phyloP scores from a whole-genome alignment of 2,888 invertebrate species.

The Ornithoptera priamus region DNA sequence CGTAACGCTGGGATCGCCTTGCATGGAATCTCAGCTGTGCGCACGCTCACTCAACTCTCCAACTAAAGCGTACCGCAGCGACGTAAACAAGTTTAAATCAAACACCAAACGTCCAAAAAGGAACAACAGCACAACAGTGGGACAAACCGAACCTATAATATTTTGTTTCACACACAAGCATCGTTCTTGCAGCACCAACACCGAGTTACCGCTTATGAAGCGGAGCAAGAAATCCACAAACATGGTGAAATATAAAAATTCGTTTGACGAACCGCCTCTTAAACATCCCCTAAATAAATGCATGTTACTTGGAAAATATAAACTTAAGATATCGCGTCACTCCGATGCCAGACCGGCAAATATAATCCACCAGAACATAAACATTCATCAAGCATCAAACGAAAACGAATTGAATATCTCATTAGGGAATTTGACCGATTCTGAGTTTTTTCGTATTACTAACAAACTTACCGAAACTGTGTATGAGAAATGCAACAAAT shows the following conservation, averaged over 20 bases:
- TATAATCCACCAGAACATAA: conserved; percentile 32
- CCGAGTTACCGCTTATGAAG: conserved; percentile 43
- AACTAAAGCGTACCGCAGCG: conserved; percentile 20
- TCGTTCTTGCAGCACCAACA: conserved; percentile 12
- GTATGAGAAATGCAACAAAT: conserved; percentile 43
- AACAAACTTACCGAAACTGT: conserved; percentile 55
- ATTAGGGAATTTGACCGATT: conserved; percentile 43
- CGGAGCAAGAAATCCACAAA: conserved; percentile 66
- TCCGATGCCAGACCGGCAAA: conserved; percentile 19
- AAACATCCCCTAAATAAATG: conserved; percentile 50
- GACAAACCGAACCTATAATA: conserved; percentile 38
- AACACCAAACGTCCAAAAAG: conserved; percentile 18
- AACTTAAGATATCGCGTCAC: conserved; percentile 35
- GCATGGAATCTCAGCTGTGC: conserved; percentile 34
- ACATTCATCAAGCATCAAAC: conserved; percentile 36
- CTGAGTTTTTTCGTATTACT: conserved; percentile 54
- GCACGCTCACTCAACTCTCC: conserved; percentile 36
- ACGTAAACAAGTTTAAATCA: conserved; percentile 19
- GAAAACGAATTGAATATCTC: conserved; percentile 39
- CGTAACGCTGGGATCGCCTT: conserved; percentile 37
- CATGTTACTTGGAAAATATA: conserved; percentile 53
- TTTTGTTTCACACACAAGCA: conserved; percentile 51
- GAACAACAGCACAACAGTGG: neutral
- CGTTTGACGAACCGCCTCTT: conserved; percentile 52
- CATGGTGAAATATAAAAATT: conserved; percentile 61